Evolutionary conservation across 30 jellyfish, hydroid and myxozoan species (phyloP).

Genomic region (Morbakka virulenta): DNA sequence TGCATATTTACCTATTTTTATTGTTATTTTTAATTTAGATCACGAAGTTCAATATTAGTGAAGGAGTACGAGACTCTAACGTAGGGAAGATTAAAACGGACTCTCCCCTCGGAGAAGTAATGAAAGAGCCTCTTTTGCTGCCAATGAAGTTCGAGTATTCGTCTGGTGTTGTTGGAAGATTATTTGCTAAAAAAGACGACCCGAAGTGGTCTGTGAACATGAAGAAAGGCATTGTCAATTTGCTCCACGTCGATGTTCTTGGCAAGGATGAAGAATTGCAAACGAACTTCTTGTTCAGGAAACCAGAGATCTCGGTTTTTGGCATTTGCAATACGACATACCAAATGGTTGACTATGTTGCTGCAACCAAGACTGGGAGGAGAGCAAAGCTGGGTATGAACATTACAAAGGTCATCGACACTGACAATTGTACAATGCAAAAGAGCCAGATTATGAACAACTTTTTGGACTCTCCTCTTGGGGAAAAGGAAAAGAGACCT

Average conservation of each 20-base stretch:
- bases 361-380: neutral
- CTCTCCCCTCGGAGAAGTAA: neutral
- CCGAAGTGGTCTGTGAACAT: constrained; percentile 53
- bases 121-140: neutral
- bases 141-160: constrained; percentile 52
- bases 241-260: constrained; percentile 54
- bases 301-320: constrained; percentile 52
- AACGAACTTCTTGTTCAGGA: constrained; percentile 13
- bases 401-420: constrained; percentile 50
- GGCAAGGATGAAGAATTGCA: constrained; percentile 33
- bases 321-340: constrained; percentile 66
- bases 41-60: neutral
- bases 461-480: constrained; percentile 40
- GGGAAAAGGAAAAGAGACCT: constrained; percentile 41
- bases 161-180: constrained; percentile 34
- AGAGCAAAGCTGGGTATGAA: constrained; percentile 44
- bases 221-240: constrained; percentile 54
- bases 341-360: constrained; percentile 34
- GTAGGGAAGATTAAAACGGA: neutral
- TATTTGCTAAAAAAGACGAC: constrained; percentile 29
- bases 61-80: neutral
- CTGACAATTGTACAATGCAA: constrained; percentile 37
- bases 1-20: no score
- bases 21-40: no score
- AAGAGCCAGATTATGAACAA: constrained; percentile 40